Conservation (phyloP, 2,797 vertebrate species). For the Sebastiscus tertius region DNA sequence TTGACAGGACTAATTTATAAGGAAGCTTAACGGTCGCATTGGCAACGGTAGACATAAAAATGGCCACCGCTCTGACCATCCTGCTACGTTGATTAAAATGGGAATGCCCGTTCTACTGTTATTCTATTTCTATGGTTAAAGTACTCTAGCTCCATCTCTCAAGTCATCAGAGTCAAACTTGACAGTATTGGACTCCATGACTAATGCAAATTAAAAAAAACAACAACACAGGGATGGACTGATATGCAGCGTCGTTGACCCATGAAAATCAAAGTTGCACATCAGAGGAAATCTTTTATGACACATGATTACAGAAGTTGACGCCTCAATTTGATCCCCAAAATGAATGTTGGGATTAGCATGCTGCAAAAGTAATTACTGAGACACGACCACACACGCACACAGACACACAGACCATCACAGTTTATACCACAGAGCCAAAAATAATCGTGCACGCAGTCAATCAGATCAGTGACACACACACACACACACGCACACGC, state of each 20-base stretch:
- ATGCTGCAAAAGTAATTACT: conserved; percentile 37
- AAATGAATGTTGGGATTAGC: conserved; percentile 44
- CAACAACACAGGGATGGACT: neutral
- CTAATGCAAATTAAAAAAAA: neutral
- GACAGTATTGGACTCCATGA: neutral
- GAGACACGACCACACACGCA: conserved; percentile 5
- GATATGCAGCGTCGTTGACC: neutral
- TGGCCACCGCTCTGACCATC: no score
- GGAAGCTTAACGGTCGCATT: no score
- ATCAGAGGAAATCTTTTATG: conserved; percentile 26
- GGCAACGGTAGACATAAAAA: no score
- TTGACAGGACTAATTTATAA: no score
- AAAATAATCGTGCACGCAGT: conserved; percentile 34
- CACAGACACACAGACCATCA: conserved; percentile 35
- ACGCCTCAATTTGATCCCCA: conserved; percentile 26
- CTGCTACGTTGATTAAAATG: no score
- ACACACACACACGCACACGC: conserved; percentile 6
- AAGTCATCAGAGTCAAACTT: neutral
- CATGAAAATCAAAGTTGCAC: neutral
- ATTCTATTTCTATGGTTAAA: neutral
- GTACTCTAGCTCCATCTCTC: neutral
- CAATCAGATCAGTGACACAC: conserved; percentile 24
- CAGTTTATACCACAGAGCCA: conserved; percentile 17
- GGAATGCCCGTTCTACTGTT: no score
- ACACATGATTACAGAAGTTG: conserved; percentile 21